Conservation (phyloP, 2,888 invertebrate genomes). For the Amphimallon solstitiale region DNA sequence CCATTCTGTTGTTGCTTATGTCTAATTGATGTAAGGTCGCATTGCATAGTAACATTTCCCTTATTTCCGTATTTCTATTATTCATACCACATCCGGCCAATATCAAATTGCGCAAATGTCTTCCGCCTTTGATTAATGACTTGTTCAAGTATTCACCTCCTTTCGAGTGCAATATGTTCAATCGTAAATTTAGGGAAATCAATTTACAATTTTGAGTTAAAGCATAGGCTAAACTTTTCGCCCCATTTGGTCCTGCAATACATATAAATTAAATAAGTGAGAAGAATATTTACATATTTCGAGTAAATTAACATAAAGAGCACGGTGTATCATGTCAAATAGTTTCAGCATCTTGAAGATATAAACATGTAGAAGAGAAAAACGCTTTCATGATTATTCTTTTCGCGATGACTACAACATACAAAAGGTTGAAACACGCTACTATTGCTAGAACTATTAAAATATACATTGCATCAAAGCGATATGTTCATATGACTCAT, state of each 20-base stretch:
- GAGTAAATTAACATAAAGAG: background rate
- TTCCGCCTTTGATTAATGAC: conserved; percentile 45
- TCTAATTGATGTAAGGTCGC: conserved; percentile 53
- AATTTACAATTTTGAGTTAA: conserved; percentile 49
- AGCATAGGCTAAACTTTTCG: conserved; percentile 50
- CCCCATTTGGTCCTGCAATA: conserved; percentile 50
- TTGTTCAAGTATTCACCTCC: conserved; percentile 50
- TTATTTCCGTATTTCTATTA: conserved; percentile 47
- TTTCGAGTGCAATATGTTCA: conserved; percentile 52
- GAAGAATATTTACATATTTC: background rate
- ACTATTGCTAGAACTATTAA: conserved; percentile 3
- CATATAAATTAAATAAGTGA: conserved; percentile 3
- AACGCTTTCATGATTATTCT: background rate
- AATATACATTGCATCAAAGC: background rate
- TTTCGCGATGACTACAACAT: background rate
- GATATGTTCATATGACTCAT: too few species aligned
- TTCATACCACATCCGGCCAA: conserved; percentile 56
- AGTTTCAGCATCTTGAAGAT: background rate
- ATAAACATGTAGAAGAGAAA: background rate
- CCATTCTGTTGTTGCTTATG: conserved; percentile 57
- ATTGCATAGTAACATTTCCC: conserved; percentile 51
- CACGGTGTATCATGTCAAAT: background rate
- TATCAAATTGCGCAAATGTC: conserved; percentile 48
- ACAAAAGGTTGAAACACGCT: conserved; percentile 8
- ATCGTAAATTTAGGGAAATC: conserved; percentile 49